Evolutionary conservation across 2,113 vertebrate species (phyloP).

Genomic region (Jacana jacana): DNA sequence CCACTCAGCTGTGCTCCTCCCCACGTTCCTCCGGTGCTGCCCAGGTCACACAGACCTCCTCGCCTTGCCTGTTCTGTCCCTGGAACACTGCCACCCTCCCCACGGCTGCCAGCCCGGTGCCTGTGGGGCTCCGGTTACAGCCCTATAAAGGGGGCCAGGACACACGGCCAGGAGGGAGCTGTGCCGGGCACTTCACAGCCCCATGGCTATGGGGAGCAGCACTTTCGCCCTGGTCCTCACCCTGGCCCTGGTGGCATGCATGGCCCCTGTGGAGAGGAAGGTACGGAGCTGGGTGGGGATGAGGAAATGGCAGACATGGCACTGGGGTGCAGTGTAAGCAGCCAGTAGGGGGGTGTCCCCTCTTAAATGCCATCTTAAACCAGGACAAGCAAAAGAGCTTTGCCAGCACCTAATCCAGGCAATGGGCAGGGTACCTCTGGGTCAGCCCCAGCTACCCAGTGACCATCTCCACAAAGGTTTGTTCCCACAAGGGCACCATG

Average conservation of each 20-base stretch:
- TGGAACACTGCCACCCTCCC: not conserved
- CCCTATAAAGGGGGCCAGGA: not conserved
- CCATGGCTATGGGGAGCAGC: not conserved
- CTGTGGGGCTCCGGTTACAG: not conserved
- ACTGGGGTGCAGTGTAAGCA: not conserved
- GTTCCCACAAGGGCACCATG: not conserved
- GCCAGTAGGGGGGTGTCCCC: not conserved
- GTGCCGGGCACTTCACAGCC: fast-evolving
- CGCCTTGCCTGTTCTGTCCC: not conserved
- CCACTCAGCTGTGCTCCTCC: not conserved
- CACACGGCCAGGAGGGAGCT: fast-evolving
- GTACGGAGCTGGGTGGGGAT: not conserved
- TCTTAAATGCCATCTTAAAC: not conserved
- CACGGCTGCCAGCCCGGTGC: not conserved
- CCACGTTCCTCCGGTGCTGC: not conserved
- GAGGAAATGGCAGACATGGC: not conserved
- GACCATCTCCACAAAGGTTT: not conserved
- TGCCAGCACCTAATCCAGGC: not conserved
- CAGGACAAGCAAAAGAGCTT: not conserved
- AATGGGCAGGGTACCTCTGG: not conserved
- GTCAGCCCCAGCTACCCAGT: not conserved
- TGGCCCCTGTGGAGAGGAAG: not conserved
- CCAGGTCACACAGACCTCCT: conserved; percentile 28
- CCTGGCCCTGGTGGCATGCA: not conserved
- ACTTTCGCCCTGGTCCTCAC: not conserved